phyloP scores from a whole-genome alignment of 2,113 vertebrate genomes.

The Speoplatyrhinus poulsoni region DNA sequence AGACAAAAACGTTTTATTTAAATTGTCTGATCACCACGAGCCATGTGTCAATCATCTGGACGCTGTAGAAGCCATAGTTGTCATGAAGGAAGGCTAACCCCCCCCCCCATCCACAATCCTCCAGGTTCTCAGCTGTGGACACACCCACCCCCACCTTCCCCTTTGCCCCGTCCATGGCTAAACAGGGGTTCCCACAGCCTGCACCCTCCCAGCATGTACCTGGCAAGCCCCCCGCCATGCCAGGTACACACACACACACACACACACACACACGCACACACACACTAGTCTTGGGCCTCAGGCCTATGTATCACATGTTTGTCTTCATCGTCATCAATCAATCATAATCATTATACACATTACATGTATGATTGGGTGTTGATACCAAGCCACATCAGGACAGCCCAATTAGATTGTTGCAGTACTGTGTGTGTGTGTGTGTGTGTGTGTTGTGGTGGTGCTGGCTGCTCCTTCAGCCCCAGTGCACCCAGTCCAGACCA shows the following conservation, averaged over 20 bases:
- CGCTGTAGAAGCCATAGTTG: no score
- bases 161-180: conserved; percentile 73
- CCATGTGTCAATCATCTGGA: no score
- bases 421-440: background rate
- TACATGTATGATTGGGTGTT: background rate
- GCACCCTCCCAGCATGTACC: conserved; percentile 38
- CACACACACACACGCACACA: background rate
- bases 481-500: conserved; percentile 69
- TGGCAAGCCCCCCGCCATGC: conserved; percentile 50
- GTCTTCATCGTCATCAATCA: background rate
- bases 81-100: conserved; percentile 3
- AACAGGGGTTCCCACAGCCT: conserved; percentile 58
- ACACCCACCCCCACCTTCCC: conserved; percentile 66
- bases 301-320: background rate
- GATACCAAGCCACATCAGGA: no score
- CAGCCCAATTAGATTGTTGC: background rate
- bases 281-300: background rate
- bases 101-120: background rate
- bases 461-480: conserved; percentile 39
- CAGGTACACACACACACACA: conserved; percentile 43
- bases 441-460: background rate
- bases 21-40: no score
- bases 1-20: no score
- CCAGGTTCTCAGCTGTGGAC: conserved; percentile 80
- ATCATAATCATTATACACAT: background rate